These are phyloP conservation scores for Pocillopora grandis DNA, from an alignment of 92 coral and sea anemone genomes.

Conservation along the genomic window DNA sequence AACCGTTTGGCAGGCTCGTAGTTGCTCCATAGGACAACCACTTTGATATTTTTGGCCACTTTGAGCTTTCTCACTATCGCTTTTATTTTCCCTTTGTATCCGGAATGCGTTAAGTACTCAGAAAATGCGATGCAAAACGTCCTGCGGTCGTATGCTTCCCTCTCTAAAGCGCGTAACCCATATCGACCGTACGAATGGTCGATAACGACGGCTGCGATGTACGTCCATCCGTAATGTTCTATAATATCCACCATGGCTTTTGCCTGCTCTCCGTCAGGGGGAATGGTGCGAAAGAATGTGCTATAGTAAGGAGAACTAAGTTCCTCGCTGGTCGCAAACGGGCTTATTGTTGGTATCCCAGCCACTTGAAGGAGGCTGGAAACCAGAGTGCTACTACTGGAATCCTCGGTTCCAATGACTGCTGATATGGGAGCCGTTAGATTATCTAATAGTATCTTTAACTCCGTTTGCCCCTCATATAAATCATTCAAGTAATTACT, in stretches of 20 bases:
- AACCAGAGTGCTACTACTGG: constrained; percentile 68
- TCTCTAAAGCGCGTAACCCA: constrained; percentile 77
- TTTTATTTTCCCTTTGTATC: constrained; percentile 69
- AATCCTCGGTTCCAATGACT: constrained; percentile 77
- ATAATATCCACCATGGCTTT: constrained; percentile 83
- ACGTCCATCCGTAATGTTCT: constrained; percentile 72
- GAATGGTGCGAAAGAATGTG: constrained; percentile 78
- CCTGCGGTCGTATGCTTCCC: constrained; percentile 75
- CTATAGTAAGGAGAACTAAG: constrained; percentile 71
- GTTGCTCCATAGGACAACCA: constrained; percentile 77
- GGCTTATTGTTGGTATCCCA: constrained; percentile 68
- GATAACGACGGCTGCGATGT: constrained; percentile 80
- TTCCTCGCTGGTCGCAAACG: constrained; percentile 84
- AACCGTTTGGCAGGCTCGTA: constrained; percentile 80
- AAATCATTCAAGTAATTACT: constrained; percentile 56
- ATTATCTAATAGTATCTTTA: constrained; percentile 11
- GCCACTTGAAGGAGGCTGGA: constrained; percentile 75
- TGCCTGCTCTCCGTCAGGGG: constrained; percentile 86
- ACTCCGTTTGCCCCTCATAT: not conserved
- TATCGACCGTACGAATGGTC: constrained; percentile 84
- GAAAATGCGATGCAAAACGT: constrained; percentile 81
- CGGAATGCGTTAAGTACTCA: constrained; percentile 76
- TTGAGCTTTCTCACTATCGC: constrained; percentile 70
- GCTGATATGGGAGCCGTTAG: constrained; percentile 68
- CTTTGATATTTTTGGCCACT: constrained; percentile 65